Evolutionary conservation across 2,113 vertebrate genomes (phyloP), one percentile per base, ranked within the genome.

Genomic region (Daubentonia madagascariensis): DNA sequence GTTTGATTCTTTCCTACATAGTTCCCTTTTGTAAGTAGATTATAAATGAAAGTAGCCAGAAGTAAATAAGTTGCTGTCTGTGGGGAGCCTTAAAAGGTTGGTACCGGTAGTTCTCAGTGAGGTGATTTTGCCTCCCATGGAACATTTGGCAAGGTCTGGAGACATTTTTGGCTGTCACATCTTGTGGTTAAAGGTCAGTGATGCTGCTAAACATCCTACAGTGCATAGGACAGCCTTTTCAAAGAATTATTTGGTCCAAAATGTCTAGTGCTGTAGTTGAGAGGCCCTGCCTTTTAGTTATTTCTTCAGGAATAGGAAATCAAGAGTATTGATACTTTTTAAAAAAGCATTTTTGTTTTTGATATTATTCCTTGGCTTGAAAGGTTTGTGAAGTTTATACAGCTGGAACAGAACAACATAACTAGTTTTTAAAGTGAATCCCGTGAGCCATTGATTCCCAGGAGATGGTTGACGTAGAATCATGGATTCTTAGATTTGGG

Each of bases 261-360:
- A 35, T n/a, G n/a, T 65, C 8, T 52, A 22, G 11, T 68, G 54
- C 63, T 78, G 20, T 52, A 20, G 25, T 48, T 85, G 63, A 93
- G 63, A 85, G 79, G 16, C 37, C 11, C n/a, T 48, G 37, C 65
- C 20, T 68, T 95, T 20, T 4, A n/a, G n/a, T 25, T 85, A 45
- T 85, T 88, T 94, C 14, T 81, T 94, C 14, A 83, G 90, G 20
- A 80, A 76, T 35, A 54, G 65, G 48, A 96, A 92, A 65, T 40
- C 80, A 45, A 95, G 72, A 67, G 59, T 76, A 28, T 12, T 32
- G 50, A 28, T 20, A n/a, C 14, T 87, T 37, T 43, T 59, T 81
- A 9, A 85, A 83, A 80, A 45, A 80, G 18, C 5, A 20, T 78
- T 59, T 96, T 81, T 91, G 35, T 90, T 81, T 95, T 92, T 92